Evolutionary conservation across 2,113 vertebrate species (phyloP).

Genomic region (Prunella himalayana): DNA sequence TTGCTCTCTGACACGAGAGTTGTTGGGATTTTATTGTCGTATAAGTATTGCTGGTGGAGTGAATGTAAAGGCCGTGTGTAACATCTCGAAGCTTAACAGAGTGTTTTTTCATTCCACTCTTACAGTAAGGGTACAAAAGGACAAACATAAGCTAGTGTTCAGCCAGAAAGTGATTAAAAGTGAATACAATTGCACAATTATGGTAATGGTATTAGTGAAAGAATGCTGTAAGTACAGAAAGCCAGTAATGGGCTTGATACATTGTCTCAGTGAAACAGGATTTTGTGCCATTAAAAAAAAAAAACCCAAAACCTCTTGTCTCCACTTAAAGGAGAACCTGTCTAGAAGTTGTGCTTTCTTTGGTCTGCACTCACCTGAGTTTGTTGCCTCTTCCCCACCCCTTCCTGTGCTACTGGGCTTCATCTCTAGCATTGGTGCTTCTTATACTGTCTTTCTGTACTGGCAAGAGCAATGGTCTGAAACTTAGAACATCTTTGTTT

Average conservation of each 20-base stretch:
- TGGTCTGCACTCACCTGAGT: background rate
- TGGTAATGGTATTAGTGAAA: background rate
- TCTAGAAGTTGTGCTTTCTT: background rate
- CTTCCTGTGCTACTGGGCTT: background rate
- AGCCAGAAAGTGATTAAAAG: background rate
- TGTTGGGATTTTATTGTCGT: background rate
- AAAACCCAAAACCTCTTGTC: rapidly evolving
- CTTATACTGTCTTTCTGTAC: background rate
- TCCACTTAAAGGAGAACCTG: background rate
- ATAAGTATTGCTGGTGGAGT: background rate
- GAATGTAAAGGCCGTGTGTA: background rate
- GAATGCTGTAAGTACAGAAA: background rate
- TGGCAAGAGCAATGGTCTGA: background rate
- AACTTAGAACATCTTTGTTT: background rate
- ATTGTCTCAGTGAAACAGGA: rapidly evolving
- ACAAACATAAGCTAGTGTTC: background rate
- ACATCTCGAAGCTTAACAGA: background rate
- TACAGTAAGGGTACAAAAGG: background rate
- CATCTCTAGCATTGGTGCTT: background rate
- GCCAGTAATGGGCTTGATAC: background rate
- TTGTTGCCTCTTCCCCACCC: background rate
- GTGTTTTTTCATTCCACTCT: background rate
- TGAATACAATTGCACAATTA: background rate
- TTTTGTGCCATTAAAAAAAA: background rate
- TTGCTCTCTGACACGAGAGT: background rate